Evolutionary conservation across 2,113 vertebrate genomes (phyloP), one percentile per base, ranked within the genome.

Genomic region (Cettia cetti): DNA sequence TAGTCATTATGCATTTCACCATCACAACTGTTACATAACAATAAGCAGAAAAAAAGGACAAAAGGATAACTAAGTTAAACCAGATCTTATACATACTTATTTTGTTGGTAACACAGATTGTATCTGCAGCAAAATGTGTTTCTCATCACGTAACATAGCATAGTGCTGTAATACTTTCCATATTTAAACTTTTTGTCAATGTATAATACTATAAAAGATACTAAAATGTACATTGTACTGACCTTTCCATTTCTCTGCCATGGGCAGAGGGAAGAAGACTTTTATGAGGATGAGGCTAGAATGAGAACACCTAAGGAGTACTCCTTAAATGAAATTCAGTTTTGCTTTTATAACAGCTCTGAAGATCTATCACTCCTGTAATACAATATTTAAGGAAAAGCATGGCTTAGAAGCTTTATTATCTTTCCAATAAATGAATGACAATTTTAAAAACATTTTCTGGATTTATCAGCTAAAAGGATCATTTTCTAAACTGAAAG

Each of bases 51-150:
- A 90, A 96, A 96, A 96, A 82, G 80, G 93, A 97, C 97, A 97
- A 97, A 97, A 96, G 97, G 96, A 96, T 96, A 96, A 94, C 95
- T 95, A 97, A 96, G 87, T 96, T 96, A 97, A 98, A 96, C 94
- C 96, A 98, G 97, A 94, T 94, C 86, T 91, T 76, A 88, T 95
- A 97, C 93, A 92, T 95, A 97, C 83, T 96, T 96, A 97, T 96
- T 97, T 96, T 97, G 94, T 93, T 97, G 96, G 96, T 95, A 97
- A 98, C 90, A 94, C 74, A 95, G 97, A 98, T 97, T 85, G 24
- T 97, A 98, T 98, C 97, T 97, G 84, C 84, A 94, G 94, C 61
- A 95, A 97, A 97, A 97, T 94, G 96, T 98, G 97, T 96, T 98
- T 98, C 92, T 95, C 97, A 98, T 98, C 95, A 97, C 68, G 91